phyloP scores from a whole-genome alignment of 37 sponge, comb jelly and placozoan species.

The Oopsacas minuta region DNA sequence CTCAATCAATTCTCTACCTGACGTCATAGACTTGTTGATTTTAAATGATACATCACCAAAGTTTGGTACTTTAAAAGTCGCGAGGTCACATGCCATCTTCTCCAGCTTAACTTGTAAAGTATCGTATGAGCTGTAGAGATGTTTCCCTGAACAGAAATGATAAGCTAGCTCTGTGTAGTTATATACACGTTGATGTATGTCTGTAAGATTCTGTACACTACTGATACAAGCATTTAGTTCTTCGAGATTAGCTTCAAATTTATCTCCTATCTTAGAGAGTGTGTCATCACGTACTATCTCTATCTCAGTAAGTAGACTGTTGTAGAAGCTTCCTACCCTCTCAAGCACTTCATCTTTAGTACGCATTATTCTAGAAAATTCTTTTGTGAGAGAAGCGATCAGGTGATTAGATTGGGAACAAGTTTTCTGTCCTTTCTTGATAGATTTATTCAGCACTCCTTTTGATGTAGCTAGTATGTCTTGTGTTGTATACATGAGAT shows the following conservation, averaged over 20 bases:
- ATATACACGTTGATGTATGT: neutral
- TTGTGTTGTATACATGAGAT: neutral
- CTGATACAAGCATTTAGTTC: neutral
- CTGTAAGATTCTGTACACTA: neutral
- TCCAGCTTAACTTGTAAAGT: neutral
- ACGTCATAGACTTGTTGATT: neutral
- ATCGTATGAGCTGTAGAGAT: neutral
- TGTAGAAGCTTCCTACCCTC: neutral
- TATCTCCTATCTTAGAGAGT: neutral
- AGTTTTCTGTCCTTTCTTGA: slow-evolving; percentile 3
- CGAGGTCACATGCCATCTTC: neutral
- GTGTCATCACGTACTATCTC: neutral
- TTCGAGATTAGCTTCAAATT: neutral
- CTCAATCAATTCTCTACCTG: neutral
- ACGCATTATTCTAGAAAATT: neutral
- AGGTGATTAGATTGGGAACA: neutral
- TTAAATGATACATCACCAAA: neutral
- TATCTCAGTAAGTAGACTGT: neutral
- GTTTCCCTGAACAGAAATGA: neutral
- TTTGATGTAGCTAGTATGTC: slow-evolving; percentile 8
- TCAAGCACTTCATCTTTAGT: neutral
- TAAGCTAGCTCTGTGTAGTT: neutral
- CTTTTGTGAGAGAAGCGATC: neutral
- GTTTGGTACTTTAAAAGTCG: neutral
- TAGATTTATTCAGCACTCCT: neutral